Conservation (phyloP, 2,797 vertebrate genomes). For the Xenopus petersii region DNA sequence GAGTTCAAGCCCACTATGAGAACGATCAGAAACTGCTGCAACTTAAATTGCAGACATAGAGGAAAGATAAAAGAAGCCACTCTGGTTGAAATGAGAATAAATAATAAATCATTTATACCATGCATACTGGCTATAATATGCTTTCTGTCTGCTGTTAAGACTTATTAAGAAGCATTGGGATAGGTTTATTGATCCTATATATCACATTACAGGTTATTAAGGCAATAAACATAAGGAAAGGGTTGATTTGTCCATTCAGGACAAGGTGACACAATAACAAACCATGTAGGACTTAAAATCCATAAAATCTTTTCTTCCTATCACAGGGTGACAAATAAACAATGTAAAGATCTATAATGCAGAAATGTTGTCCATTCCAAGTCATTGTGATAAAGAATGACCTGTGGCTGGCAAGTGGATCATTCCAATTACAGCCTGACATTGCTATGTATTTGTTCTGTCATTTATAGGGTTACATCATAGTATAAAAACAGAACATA, state of each 20-base stretch:
- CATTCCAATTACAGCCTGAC: neutral
- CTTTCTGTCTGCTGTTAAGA: neutral
- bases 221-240: neutral
- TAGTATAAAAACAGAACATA: too few species aligned
- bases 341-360: constrained; percentile 12
- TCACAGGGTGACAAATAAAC: constrained; percentile 17
- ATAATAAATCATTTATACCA: neutral
- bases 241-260: neutral
- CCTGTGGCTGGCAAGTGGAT: neutral
- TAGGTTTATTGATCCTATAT: neutral
- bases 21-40: too few species aligned
- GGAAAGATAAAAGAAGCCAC: too few species aligned
- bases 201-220: neutral
- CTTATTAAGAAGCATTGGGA: neutral
- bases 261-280: constrained; percentile 32
- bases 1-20: too few species aligned
- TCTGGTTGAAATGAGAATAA: too few species aligned
- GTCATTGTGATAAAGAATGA: neutral
- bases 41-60: too few species aligned
- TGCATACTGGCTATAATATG: neutral
- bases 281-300: constrained; percentile 11
- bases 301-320: constrained; percentile 10
- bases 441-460: neutral
- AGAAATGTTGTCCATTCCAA: constrained; percentile 12
- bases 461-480: neutral